phyloP scores from a whole-genome alignment of 2,797 vertebrate genomes.

The Strix occidentalis region DNA sequence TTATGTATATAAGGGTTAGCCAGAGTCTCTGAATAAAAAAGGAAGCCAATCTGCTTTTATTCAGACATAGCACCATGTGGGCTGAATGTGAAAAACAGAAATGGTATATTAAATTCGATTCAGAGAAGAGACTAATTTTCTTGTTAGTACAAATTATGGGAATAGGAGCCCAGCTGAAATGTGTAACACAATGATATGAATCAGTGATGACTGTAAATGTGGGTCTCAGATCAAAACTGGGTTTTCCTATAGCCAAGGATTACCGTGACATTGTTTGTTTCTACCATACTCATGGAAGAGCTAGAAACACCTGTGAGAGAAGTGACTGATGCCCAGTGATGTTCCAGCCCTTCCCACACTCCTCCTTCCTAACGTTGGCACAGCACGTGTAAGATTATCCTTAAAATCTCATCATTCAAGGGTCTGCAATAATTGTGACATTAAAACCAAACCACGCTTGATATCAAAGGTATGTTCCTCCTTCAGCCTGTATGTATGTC shows the following conservation, averaged over 20 bases:
- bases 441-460: neutral
- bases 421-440: neutral
- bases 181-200: neutral
- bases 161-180: neutral
- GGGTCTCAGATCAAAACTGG: neutral
- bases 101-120: neutral
- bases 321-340: neutral
- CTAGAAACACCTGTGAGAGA: neutral
- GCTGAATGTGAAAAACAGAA: constrained; percentile 40
- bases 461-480: neutral
- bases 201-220: neutral
- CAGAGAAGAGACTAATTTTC: constrained; percentile 6
- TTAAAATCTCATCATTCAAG: neutral
- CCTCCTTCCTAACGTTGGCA: neutral
- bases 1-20: constrained; percentile 44
- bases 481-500: neutral
- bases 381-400: neutral
- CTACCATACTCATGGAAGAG: neutral
- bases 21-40: constrained; percentile 48
- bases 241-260: neutral
- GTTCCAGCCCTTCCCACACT: neutral
- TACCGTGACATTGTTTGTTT: neutral
- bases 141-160: constrained; percentile 27
- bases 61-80: constrained; percentile 43
- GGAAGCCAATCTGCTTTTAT: constrained; percentile 61